Percentiles rank a stretch among this genome's conserved stretches.
Conservation (phyloP, 2,797 vertebrate species). For the Dromococcyx pavoninus region DNA sequence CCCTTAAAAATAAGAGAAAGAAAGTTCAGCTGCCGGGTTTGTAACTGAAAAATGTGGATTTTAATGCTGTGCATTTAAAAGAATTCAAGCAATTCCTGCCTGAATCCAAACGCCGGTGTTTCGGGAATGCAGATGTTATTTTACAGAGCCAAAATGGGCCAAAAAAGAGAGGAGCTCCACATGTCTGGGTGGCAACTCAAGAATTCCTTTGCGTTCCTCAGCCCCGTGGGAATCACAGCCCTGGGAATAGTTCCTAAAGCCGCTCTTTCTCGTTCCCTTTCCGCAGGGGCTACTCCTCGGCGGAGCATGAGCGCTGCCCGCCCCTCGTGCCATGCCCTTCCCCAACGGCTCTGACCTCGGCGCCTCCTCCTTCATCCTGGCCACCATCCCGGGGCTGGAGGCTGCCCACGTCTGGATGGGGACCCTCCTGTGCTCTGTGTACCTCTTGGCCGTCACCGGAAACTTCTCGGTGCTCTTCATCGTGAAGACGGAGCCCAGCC, state of each 20-base stretch:
- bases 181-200: rapidly evolving
- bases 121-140: rapidly evolving
- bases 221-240: neutral
- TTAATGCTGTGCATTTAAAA: neutral
- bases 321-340: constrained; percentile 13
- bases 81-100: neutral
- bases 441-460: constrained; percentile 52
- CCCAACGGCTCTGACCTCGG: constrained; percentile 53
- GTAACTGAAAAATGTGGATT: neutral
- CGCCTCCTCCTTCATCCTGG: constrained; percentile 66
- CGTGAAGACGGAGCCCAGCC: constrained; percentile 49
- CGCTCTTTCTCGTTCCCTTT: neutral
- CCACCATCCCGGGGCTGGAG: constrained; percentile 68
- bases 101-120: neutral
- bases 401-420: constrained; percentile 61
- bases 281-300: neutral
- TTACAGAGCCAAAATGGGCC: rapidly evolving
- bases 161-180: neutral
- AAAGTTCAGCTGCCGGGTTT: neutral
- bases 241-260: neutral
- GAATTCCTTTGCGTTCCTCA: neutral
- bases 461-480: constrained; percentile 63
- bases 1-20: neutral
- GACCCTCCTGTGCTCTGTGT: constrained; percentile 64
- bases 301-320: neutral